phyloP scores from a whole-genome alignment of 2,113 vertebrate species.

The Dipodomys spectabilis region DNA sequence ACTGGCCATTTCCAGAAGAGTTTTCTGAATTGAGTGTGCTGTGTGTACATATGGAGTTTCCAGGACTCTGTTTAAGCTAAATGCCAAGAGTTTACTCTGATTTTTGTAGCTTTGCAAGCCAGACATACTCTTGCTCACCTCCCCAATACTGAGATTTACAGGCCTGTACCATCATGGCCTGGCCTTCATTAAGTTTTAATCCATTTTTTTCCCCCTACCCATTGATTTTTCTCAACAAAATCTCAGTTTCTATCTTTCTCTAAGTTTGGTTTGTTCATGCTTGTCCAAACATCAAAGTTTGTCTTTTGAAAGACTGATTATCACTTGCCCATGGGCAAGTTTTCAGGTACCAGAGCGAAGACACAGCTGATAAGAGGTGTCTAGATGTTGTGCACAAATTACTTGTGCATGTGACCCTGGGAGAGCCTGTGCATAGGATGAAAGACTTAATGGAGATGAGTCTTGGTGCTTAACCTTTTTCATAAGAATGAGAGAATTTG shows the following conservation, averaged over 20 bases:
- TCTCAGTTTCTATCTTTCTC: background rate
- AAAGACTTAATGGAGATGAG: no score
- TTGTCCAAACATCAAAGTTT: background rate
- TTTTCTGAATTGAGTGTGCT: background rate
- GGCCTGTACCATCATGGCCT: no score
- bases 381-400: no score
- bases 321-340: no score
- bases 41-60: background rate
- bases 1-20: background rate
- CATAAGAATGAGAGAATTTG: no score
- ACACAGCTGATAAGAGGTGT: no score
- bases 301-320: background rate
- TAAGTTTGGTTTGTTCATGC: background rate
- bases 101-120: background rate
- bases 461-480: no score
- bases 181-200: background rate
- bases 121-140: no score
- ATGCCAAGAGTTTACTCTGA: background rate
- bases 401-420: no score
- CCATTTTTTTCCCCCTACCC: background rate
- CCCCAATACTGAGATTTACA: no score
- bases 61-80: background rate
- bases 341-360: no score
- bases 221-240: background rate
- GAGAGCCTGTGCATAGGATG: no score